Base-by-base conservation (phyloP, 1,140 invertebrate species). In the Halotydeus destructor region DNA sequence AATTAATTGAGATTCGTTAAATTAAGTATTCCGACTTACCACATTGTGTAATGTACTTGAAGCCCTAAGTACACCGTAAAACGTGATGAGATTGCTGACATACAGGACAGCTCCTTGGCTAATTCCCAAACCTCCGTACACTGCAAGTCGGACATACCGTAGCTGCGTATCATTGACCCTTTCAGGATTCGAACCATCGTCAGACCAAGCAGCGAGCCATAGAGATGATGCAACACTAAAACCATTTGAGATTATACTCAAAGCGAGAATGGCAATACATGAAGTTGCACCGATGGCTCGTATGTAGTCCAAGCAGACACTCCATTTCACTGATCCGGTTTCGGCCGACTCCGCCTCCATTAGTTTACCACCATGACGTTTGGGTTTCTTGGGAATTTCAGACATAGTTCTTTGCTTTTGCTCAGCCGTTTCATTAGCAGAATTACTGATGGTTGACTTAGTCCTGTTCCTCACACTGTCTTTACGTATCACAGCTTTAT, bases 101-200 rank as follows among this genome's bases (percentile, higher is more conserved):
- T 76, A 76, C 38, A 80, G 56, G 47, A 23, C 39, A 16, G 39
- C 14, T 5, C 16, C 32, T 76, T 89, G 83, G 38, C 76, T 76
- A 38, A 80, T 57, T 47, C 84, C 84, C 38, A 88, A 69, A 21
- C 69, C 78, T 43, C 76, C 81, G 58, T 91, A 91, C 18, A 86
- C 77, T 47, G 78, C 79, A 33, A 91, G 66, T 57, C 85, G 85
- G 57, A 80, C 65, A 57, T 88, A 72, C 47, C 78, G 61, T 52
- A 52, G 65, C 65, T 16, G 49, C n/a, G 60, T 69, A 55, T 75
- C 58, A 19, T 38, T 31, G 2, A 9, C 22, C 18, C 31, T 32
- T 1, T 9, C 25, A 14, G 50, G 47, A 35, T 53, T 36, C 3
- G 45, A 16, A 3, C 54, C 47, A 45, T 63, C 57, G 40, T 63